Evolutionary conservation across 2,797 vertebrate species (phyloP).

Genomic region (Sebastes alutus): DNA sequence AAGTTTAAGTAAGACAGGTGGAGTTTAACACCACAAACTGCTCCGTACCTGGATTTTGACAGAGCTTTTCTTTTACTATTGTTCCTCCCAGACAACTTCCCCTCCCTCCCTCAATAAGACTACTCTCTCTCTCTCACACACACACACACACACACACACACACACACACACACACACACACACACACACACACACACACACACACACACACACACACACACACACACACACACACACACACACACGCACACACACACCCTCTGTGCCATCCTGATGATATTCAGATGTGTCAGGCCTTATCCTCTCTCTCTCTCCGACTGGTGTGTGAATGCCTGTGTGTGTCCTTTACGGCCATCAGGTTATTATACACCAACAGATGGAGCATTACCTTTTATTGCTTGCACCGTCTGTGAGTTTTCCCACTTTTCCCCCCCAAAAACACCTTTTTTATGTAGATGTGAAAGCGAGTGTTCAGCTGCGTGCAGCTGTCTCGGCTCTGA

Average conservation of each 20-base stretch:
- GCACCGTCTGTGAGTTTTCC: conserved; percentile 93
- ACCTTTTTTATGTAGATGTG: conserved; percentile 78
- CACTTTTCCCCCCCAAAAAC: conserved; percentile 64
- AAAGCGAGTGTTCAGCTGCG: conserved; percentile 54
- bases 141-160: not conserved
- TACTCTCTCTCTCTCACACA: not conserved
- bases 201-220: no score
- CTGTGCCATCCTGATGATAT: conserved; percentile 66
- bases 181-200: no score
- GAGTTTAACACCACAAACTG: conserved; percentile 30
- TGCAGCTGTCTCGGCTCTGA: conserved; percentile 73
- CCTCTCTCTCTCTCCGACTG: conserved; percentile 51
- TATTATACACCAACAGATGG: conserved; percentile 99
- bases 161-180: no score
- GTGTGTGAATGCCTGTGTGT: conserved; percentile 53
- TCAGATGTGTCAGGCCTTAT: conserved; percentile 70
- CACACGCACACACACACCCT: not conserved
- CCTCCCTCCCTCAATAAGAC: not conserved
- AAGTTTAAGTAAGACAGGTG: conserved; percentile 29
- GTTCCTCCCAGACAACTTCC: conserved; percentile 23
- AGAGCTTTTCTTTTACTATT: conserved; percentile 55
- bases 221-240: not conserved
- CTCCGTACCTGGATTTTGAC: conserved; percentile 52
- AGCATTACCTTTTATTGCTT: conserved; percentile 95
- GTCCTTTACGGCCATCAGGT: conserved; percentile 95